Base-by-base conservation (phyloP, 1,140 invertebrate genomes). In the Andricus grossulariae region DNA sequence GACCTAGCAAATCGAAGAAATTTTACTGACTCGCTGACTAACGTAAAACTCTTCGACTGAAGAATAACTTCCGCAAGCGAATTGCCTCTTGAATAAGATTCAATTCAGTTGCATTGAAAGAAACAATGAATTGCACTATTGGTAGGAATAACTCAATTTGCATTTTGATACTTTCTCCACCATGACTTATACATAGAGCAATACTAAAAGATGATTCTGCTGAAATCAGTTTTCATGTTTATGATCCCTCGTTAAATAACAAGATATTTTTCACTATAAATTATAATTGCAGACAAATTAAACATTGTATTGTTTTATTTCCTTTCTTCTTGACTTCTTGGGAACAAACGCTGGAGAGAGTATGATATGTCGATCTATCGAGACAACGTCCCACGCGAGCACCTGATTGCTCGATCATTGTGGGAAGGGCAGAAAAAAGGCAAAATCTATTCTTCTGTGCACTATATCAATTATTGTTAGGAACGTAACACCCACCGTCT, bases 391-490 rank as follows among this genome's bases (percentile, higher is more conserved):
- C 60, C 21, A 66, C 60, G 60, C 60, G 25, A 39, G 60, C 60
- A 66, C 60, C 60, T 66, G 60, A 66, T 66, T 66, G 60, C 60
- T 66, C 21, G 60, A 66, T 66, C 60, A 66, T 66, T 39, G 60
- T 66, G 60, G 60, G 60, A 66, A 39, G 60, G 60, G 32, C 60
- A 1, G n/a, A 16, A 4, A 66, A 66, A 66, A 32, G n/a, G 45
- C 15, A 66, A 66, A 66, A 66, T 66, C 60, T 66, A 66, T 66
- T 66, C 60, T 66, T 66, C 60, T 66, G 60, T 66, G 60, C 60
- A 66, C 60, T 32, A 66, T 66, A 66, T 66, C 13, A 66, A 66
- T 66, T 66, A 66, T 66, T n/a, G 32, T 39, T 13, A 32, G 15
- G 32, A 66, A n/a, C 12, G 60, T 66, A 66, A 66, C 60, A 66